Percentiles rank a stretch among this genome's conserved stretches.
Conservation (phyloP, 2,888 invertebrate species). For the Drosophila mulleri region DNA sequence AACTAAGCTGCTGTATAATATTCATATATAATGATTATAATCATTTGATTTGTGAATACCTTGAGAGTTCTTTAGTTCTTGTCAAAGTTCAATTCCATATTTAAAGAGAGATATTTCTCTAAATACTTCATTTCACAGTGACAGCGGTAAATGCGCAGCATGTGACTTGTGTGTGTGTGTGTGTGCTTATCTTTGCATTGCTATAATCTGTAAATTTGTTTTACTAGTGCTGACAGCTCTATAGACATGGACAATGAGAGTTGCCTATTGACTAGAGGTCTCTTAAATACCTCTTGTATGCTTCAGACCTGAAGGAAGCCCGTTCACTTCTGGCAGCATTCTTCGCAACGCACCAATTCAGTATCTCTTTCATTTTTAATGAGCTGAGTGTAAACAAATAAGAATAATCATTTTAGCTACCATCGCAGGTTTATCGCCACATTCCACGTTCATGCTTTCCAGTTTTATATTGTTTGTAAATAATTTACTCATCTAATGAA, state of each 20-base stretch:
- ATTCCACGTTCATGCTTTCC: neutral
- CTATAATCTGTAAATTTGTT: neutral
- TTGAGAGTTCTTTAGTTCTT: too few relatives aligned
- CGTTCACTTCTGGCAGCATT: neutral
- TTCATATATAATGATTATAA: too few relatives aligned
- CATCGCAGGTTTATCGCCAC: neutral
- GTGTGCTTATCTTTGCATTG: neutral
- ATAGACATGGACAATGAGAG: neutral
- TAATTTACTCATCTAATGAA: slow-evolving; percentile 74
- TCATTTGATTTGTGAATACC: too few relatives aligned
- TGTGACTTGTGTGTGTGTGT: neutral
- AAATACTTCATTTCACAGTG: neutral
- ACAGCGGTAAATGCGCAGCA: neutral
- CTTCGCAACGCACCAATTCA: neutral
- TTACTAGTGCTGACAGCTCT: neutral
- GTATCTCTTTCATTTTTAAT: neutral
- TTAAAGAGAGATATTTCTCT: too few relatives aligned
- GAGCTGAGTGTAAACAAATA: slow-evolving; percentile 14
- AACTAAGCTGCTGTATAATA: too few relatives aligned
- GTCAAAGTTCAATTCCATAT: too few relatives aligned
- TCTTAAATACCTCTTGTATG: neutral
- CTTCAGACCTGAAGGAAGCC: neutral
- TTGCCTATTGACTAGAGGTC: neutral
- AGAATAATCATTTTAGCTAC: slow-evolving; percentile 42
- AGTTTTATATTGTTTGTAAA: slow-evolving; percentile 40